A percentile compares a stretch with the other conserved stretches of the same genome.
These are phyloP conservation scores for Campoletis sonorensis DNA, from an alignment of 1,140 invertebrate genomes.

Conservation along the genomic window DNA sequence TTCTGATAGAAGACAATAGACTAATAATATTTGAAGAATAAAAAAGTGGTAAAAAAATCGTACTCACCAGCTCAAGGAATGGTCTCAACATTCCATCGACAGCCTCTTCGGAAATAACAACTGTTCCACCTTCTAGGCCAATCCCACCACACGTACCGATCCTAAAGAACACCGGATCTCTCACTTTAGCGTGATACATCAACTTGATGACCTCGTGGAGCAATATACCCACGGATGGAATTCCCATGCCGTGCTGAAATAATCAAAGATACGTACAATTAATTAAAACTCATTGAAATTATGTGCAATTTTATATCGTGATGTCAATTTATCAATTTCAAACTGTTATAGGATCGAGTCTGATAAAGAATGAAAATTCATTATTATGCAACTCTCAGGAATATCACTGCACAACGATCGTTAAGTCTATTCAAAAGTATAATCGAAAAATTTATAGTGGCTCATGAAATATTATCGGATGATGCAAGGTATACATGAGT, in stretches of 20 bases:
- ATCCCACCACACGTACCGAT: constrained; percentile 96
- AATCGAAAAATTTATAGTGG: not conserved
- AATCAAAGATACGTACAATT: constrained; percentile 36
- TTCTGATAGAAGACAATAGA: too few species aligned
- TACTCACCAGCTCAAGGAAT: constrained; percentile 81
- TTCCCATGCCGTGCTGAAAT: constrained; percentile 94
- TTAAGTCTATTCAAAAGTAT: too few species aligned
- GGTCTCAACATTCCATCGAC: constrained; percentile 88
- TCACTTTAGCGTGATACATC: constrained; percentile 92
- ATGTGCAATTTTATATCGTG: not conserved
- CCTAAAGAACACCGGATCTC: constrained; percentile 93
- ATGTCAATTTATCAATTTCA: too few species aligned
- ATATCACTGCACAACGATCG: not conserved
- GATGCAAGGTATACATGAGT: not conserved
- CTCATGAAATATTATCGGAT: not conserved
- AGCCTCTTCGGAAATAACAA: constrained; percentile 92
- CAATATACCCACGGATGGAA: constrained; percentile 93
- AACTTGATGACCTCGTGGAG: constrained; percentile 96
- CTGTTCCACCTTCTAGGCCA: constrained; percentile 91
- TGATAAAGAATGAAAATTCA: not conserved
- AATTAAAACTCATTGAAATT: constrained; percentile 44
- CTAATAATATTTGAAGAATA: not conserved
- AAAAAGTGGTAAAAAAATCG: not conserved
- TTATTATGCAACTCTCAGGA: not conserved
- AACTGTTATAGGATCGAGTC: not conserved